Evolutionary conservation across 2,888 invertebrate species (phyloP), one percentile per base, ranked within the genome.

Genomic region (Campaea margaritaria): DNA sequence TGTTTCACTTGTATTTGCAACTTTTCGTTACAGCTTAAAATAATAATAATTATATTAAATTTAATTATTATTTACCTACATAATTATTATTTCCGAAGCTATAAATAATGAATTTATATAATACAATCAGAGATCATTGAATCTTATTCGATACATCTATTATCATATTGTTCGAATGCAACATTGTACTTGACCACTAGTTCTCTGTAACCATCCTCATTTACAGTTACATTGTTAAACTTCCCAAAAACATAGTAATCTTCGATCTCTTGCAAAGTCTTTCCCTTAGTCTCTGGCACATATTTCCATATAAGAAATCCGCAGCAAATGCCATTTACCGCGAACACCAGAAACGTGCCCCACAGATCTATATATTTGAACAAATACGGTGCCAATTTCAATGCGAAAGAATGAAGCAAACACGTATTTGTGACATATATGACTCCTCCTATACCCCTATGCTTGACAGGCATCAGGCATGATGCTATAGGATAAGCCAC

Each of bases 381-480:
- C 21, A 67, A 12, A 59, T 69, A 69, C 8, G 69, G 66, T 0
- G 65, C 51, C 27, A 53, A 14, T 54, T 69, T 69, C 36, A 67
- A 45, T 21, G 65, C 61, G n/a, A 63, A 44, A 2, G 69, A 60
- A 12, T 63, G 62, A 12, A 65, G 31, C 9, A 63, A 7, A 38
- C 66, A 64, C 9, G 63, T 56, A n/a, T 45, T 57, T 10, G 62
- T 65, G 2, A 63, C 59, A 38, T 60, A 68, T 11, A 68, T 27
- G 0, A 50, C 58, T 13, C 67, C 67, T 13, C 67, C 67, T 2
- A 70, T 9, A 11, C 67, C 66, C n/a, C 66, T 51, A 15, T 70
- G 67, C n/a, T 65, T 70, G 0, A 70, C 63, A 28, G 69, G 67
- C 63, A 70, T 66, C 11, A 70, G 21, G 42, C 62, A 67, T 27